Conservation (phyloP, 2,113 vertebrate genomes). For the Odontophorus gujanensis region DNA sequence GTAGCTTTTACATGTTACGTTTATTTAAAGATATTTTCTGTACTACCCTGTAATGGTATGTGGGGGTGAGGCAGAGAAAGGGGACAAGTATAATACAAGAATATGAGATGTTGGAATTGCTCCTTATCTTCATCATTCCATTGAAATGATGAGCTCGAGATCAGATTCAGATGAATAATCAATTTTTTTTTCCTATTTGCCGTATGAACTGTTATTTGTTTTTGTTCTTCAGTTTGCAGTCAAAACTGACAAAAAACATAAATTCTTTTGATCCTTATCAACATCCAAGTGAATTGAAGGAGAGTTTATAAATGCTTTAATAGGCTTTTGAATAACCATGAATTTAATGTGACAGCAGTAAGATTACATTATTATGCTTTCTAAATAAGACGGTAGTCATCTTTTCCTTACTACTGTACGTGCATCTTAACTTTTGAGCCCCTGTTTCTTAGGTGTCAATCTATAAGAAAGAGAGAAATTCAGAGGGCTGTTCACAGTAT, state of each 20-base stretch:
- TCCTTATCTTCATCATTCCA: background rate
- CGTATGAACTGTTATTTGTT: background rate
- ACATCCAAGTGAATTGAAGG: background rate
- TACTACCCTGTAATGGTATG: background rate
- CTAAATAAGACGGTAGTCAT: background rate
- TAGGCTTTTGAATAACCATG: background rate
- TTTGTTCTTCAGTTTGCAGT: background rate
- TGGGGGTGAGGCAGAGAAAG: no score
- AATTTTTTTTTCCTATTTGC: background rate
- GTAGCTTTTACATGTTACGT: no score
- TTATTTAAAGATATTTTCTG: background rate
- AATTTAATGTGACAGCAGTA: background rate
- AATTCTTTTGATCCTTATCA: background rate
- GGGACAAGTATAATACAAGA: background rate
- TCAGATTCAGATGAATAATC: background rate
- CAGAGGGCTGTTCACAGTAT: background rate
- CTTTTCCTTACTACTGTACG: background rate
- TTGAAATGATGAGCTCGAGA: background rate
- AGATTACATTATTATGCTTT: background rate
- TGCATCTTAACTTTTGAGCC: background rate
- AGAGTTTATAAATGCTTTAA: background rate
- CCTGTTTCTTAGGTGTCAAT: background rate
- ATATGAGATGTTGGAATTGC: background rate
- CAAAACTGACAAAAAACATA: background rate
- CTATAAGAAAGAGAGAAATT: background rate